A percentile compares a stretch with the other conserved stretches of the same genome.
phyloP scores from a whole-genome alignment of 2,888 invertebrate species.

The Tubulanus polymorphus region DNA sequence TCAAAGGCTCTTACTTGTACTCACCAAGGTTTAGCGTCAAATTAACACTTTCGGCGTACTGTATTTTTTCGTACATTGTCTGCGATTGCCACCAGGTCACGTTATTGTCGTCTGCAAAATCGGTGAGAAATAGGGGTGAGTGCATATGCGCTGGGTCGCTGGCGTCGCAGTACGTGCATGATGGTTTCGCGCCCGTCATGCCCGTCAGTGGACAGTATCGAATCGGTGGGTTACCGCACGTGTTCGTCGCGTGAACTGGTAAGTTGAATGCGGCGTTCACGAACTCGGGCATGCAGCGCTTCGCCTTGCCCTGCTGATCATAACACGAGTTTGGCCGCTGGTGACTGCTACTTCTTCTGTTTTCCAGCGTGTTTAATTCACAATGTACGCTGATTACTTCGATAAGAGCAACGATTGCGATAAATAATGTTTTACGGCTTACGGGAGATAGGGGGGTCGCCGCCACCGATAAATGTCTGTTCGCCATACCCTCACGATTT shows the following conservation, averaged over 20 bases:
- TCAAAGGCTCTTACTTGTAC: too few relatives aligned
- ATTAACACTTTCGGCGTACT: conserved; percentile 88
- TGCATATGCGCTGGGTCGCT: conserved; percentile 62
- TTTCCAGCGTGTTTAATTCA: too few relatives aligned
- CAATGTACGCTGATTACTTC: too few relatives aligned
- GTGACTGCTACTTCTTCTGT: too few relatives aligned
- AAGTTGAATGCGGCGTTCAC: conserved; percentile 92
- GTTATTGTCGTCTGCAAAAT: conserved; percentile 72
- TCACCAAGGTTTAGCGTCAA: conserved; percentile 81
- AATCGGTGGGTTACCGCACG: conserved; percentile 69
- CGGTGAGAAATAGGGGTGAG: conserved; percentile 76
- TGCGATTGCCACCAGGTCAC: conserved; percentile 60
- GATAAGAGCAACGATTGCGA: too few relatives aligned
- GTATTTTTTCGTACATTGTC: conserved; percentile 91
- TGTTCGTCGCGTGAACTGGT: conserved; percentile 88
- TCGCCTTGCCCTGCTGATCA: conserved; percentile 48
- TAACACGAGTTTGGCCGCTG: conserved; percentile 50
- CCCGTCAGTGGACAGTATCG: conserved; percentile 91
- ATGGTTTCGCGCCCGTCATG: conserved; percentile 63
- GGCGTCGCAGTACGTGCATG: conserved; percentile 62
- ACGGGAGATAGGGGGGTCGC: too few relatives aligned
- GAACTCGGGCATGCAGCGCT: conserved; percentile 94
- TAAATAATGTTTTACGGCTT: too few relatives aligned
- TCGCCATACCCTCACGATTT: too few relatives aligned
- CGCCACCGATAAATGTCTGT: too few relatives aligned